Conservation (phyloP, 2,797 vertebrate species). For the Enteromius mattozi region DNA sequence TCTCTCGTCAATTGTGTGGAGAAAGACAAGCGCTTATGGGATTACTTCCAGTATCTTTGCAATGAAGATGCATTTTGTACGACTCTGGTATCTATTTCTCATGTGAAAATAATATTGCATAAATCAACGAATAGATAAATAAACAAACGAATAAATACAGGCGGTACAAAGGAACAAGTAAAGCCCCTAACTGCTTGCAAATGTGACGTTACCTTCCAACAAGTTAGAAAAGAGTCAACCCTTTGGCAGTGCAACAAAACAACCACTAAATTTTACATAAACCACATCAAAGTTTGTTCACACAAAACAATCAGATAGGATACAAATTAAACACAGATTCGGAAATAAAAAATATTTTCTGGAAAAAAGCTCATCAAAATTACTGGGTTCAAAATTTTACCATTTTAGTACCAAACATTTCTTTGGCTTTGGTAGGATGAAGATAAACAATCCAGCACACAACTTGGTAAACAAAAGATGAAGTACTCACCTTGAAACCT, state of each 20-base stretch:
- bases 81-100: constrained; percentile 72
- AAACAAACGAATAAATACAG: constrained; percentile 55
- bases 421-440: not conserved
- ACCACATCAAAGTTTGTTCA: constrained; percentile 4
- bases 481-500: constrained; percentile 89
- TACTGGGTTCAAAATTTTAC: not conserved
- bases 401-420: not conserved
- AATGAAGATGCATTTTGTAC: constrained; percentile 76
- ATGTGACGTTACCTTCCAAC: constrained; percentile 99
- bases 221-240: constrained; percentile 99
- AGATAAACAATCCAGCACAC: constrained; percentile 21
- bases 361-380: not conserved
- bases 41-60: constrained; percentile 88
- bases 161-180: constrained; percentile 55
- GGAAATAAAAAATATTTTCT: not conserved
- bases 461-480: constrained; percentile 63
- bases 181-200: constrained; percentile 71
- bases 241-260: constrained; percentile 77
- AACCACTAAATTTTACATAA: constrained; percentile 42
- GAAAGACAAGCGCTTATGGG: constrained; percentile 75
- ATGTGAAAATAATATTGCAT: constrained; percentile 72
- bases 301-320: constrained; percentile 11
- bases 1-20: constrained; percentile 79
- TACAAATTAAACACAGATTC: not conserved
- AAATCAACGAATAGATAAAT: constrained; percentile 54